Evolutionary conservation across 2,888 invertebrate species (phyloP).

Genomic region (Ophioninae sp.): DNA sequence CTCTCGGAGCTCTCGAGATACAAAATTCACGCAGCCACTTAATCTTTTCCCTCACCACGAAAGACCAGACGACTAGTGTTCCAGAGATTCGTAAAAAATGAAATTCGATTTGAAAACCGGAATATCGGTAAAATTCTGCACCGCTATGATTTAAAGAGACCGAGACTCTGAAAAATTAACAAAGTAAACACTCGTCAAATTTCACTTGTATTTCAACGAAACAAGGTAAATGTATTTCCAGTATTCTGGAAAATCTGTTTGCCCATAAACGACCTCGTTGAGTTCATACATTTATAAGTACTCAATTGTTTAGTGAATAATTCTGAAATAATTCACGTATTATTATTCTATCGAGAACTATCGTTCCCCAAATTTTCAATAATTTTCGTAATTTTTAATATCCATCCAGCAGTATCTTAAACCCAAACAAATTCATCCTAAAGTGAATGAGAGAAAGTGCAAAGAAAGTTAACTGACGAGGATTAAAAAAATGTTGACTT

Average conservation of each 20-base stretch:
- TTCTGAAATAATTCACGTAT: no score
- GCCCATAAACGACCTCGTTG: no score
- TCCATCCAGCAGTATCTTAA: no score
- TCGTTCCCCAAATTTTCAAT: not conserved
- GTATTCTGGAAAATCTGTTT: no score
- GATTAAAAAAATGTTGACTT: no score
- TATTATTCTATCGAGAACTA: no score
- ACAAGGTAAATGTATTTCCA: not conserved
- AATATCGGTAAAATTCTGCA: not conserved
- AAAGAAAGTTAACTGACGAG: no score
- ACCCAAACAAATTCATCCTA: no score
- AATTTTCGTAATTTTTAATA: not conserved
- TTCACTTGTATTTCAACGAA: not conserved
- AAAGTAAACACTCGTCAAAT: not conserved
- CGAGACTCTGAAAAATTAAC: not conserved
- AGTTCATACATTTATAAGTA: no score
- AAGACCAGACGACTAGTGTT: not conserved
- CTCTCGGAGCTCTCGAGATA: slow-evolving; percentile 14
- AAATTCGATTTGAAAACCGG: not conserved
- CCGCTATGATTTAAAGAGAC: not conserved
- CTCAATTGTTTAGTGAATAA: no score
- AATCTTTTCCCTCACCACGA: not conserved
- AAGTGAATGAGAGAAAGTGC: no score
- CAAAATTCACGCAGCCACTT: slow-evolving; percentile 20
- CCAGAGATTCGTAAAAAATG: not conserved